These are phyloP conservation scores for Pseudococcus longispinus DNA, from an alignment of 2,888 invertebrate genomes.

Conservation along the genomic window DNA sequence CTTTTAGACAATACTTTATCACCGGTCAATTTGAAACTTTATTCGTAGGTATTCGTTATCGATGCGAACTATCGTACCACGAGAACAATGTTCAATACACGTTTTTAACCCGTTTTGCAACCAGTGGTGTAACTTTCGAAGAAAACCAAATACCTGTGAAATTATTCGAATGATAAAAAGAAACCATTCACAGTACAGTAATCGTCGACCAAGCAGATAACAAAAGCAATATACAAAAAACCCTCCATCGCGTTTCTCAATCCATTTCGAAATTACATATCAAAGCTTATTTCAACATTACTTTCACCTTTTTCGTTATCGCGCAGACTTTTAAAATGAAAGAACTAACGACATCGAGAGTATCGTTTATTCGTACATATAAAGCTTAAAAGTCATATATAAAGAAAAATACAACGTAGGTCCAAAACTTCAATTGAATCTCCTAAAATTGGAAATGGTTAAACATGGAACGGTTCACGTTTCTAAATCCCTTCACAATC, in stretches of 20 bases:
- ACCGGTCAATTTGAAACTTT: neutral
- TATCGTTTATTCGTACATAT: constrained; percentile 37
- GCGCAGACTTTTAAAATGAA: neutral
- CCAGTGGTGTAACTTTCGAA: neutral
- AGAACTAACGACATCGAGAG: neutral
- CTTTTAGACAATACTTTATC: neutral
- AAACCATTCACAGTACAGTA: neutral
- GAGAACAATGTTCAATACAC: neutral
- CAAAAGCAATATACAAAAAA: neutral
- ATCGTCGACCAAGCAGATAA: neutral
- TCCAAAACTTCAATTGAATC: neutral
- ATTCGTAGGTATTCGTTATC: neutral
- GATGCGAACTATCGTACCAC: neutral
- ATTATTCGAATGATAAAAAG: neutral
- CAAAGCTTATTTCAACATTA: neutral
- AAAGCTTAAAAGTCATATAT: constrained; percentile 18
- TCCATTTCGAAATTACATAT: neutral
- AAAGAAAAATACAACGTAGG: constrained; percentile 5
- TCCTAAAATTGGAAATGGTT: constrained; percentile 6
- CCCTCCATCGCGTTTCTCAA: neutral
- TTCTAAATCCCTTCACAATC: neutral
- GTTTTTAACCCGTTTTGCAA: neutral
- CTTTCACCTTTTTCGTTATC: neutral
- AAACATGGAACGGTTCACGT: neutral
- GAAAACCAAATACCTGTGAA: neutral